phyloP scores from a whole-genome alignment of 2,888 invertebrate species.

The Zygothrica quintamaculata region DNA sequence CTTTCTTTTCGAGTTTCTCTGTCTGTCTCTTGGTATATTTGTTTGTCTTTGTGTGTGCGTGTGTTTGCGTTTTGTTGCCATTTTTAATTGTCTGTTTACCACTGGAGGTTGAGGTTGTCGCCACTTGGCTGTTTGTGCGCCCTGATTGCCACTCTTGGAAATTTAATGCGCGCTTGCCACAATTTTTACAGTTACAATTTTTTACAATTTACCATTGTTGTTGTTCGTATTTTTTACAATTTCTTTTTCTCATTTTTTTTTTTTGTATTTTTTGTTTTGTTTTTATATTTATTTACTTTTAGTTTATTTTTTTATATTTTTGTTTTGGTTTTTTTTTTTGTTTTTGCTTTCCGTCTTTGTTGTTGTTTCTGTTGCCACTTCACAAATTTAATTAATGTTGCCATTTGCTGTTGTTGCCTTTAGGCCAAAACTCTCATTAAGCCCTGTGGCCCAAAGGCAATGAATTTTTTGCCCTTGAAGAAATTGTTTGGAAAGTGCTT shows the following conservation, averaged over 20 bases:
- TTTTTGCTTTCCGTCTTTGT: not conserved
- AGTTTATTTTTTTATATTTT: conserved; percentile 46
- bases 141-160: conserved; percentile 55
- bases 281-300: conserved; percentile 41
- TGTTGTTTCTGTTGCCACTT: conserved; percentile 31
- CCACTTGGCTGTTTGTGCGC: conserved; percentile 18
- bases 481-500: conserved; percentile 51
- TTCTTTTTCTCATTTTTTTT: conserved; percentile 16
- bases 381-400: conserved; percentile 52
- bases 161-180: conserved; percentile 48
- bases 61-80: conserved; percentile 31
- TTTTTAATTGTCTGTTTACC: conserved; percentile 64
- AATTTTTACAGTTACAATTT: conserved; percentile 44
- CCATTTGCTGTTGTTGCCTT: conserved; percentile 28
- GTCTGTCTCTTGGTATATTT: not conserved
- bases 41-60: conserved; percentile 11
- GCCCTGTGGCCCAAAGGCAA: conserved; percentile 21
- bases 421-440: conserved; percentile 44
- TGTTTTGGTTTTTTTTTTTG: conserved; percentile 17
- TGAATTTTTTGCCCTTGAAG: conserved; percentile 14
- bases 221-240: conserved; percentile 27
- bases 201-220: conserved; percentile 36
- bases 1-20: not conserved
- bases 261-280: conserved; percentile 23
- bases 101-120: conserved; percentile 16